Evolutionary conservation across 1,140 invertebrate species (phyloP).

Genomic region (Drosophila persimilis): DNA sequence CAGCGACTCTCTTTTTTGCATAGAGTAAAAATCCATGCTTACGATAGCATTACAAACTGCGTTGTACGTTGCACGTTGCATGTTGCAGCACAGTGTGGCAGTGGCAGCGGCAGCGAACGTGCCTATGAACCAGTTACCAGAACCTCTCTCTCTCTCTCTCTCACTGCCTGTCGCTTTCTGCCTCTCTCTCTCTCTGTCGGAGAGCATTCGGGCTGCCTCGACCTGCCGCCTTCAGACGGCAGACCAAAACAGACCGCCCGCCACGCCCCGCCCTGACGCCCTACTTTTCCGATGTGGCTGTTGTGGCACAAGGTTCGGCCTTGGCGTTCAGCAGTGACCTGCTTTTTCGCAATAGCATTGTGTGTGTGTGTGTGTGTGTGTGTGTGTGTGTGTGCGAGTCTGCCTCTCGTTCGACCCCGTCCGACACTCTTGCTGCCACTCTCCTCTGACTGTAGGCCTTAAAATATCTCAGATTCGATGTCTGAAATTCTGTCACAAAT

Average conservation of each 20-base stretch:
- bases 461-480: slow-evolving; percentile 3
- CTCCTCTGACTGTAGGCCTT: too few relatives aligned
- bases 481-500: slow-evolving; percentile 5
- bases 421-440: not conserved
- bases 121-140: slow-evolving; percentile 58
- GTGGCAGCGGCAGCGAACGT: slow-evolving; percentile 37
- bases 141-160: slow-evolving; percentile 10
- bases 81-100: slow-evolving; percentile 13
- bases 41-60: slow-evolving; percentile 28
- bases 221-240: slow-evolving; percentile 26
- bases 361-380: not conserved
- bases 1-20: not conserved
- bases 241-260: slow-evolving; percentile 53
- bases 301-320: slow-evolving; percentile 66
- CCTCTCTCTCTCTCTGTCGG: slow-evolving; percentile 11
- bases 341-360: slow-evolving; percentile 50
- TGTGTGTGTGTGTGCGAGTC: slow-evolving; percentile 15
- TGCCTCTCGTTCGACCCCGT: slow-evolving; percentile 2
- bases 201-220: slow-evolving; percentile 39
- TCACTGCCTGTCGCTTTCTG: not conserved
- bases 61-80: slow-evolving; percentile 17
- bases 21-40: slow-evolving; percentile 11
- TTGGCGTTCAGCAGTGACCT: slow-evolving; percentile 80
- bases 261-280: slow-evolving; percentile 44
- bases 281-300: slow-evolving; percentile 62